phyloP scores from a whole-genome alignment of 2,113 vertebrate species.

The Pelecanoides urinatrix region DNA sequence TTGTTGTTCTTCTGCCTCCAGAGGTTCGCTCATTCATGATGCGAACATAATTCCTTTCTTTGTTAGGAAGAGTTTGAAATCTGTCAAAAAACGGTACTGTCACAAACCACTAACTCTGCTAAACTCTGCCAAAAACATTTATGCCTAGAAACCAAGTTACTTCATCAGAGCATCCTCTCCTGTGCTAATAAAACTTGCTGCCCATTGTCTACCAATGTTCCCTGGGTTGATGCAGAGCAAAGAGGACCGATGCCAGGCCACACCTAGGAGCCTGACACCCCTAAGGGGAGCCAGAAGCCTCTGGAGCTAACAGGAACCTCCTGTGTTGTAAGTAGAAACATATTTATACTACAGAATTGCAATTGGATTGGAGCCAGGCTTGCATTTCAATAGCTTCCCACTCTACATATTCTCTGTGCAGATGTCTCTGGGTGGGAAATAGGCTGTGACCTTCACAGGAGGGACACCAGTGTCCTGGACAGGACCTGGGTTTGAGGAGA shows the following conservation, averaged over 20 bases:
- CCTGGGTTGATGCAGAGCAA: not conserved
- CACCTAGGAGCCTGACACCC: not conserved
- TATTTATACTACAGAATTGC: not conserved
- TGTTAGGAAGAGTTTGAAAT: not conserved
- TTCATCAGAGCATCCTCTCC: not conserved
- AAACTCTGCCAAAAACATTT: not conserved
- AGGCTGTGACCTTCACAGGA: not conserved
- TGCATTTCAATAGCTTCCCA: not conserved
- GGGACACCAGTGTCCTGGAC: not conserved
- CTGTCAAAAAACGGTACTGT: not conserved
- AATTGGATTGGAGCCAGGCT: not conserved
- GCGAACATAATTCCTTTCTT: not conserved
- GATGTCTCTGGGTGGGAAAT: not conserved
- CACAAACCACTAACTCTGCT: not conserved
- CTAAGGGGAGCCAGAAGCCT: not conserved
- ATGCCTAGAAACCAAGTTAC: not conserved
- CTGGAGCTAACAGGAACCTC: not conserved
- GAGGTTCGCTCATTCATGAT: not conserved
- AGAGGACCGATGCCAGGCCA: not conserved
- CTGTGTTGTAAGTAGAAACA: not conserved
- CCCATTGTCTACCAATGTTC: not conserved
- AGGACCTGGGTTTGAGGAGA: not conserved
- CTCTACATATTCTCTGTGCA: not conserved
- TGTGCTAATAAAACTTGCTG: not conserved
- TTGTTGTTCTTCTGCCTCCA: not conserved